phyloP scores from a whole-genome alignment of 2,113 vertebrate species.

The Psilopsiagon aymara region DNA sequence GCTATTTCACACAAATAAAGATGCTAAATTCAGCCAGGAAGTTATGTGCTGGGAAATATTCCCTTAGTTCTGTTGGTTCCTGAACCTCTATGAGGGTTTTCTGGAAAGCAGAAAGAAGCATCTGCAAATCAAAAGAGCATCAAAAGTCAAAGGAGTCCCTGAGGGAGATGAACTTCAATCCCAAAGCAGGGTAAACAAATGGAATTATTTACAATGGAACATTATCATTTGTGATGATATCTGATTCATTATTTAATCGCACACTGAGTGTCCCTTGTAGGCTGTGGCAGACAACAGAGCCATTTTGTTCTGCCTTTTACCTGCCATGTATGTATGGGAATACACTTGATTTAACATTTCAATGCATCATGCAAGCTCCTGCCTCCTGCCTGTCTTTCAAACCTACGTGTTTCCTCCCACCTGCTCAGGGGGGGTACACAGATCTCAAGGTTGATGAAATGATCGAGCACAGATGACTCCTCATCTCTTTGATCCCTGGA shows the following conservation, averaged over 20 bases:
- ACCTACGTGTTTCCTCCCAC: background rate
- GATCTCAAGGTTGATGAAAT: background rate
- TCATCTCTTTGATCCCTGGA: background rate
- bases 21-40: background rate
- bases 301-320: constrained; percentile 22
- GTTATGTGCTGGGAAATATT: constrained; percentile 33
- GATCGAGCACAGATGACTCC: background rate
- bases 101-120: background rate
- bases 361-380: background rate
- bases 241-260: constrained; percentile 65
- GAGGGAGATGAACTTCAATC: constrained; percentile 50
- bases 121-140: constrained; percentile 57
- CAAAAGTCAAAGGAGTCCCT: constrained; percentile 58
- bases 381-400: background rate
- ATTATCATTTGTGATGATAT: constrained; percentile 39
- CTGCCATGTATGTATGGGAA: background rate
- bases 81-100: background rate
- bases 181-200: constrained; percentile 48
- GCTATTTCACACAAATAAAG: constrained; percentile 5
- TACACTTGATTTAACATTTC: background rate
- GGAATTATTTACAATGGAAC: constrained; percentile 63
- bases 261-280: background rate
- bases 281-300: background rate
- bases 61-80: background rate
- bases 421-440: background rate